These are phyloP conservation scores for Zaprionus ghesquierei DNA, from an alignment of 1,140 invertebrate genomes.

Conservation along the genomic window DNA sequence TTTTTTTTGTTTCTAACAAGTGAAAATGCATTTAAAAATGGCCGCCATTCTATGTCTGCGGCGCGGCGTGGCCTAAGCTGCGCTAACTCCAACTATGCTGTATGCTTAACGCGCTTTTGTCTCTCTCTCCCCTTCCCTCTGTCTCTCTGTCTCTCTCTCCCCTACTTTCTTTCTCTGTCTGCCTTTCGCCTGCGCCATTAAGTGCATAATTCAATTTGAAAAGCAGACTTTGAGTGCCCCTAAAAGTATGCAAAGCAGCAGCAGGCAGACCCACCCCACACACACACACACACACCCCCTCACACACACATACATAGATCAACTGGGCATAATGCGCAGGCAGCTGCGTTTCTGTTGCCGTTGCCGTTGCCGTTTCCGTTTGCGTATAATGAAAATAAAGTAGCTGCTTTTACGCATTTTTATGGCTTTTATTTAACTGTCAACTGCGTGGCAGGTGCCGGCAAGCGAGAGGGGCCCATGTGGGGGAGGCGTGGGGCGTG, in stretches of 20 bases:
- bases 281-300: constrained; percentile 20
- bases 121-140: neutral
- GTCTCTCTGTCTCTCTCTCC: neutral
- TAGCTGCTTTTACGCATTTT: constrained; percentile 78
- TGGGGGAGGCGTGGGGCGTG: neutral
- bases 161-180: constrained; percentile 2
- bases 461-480: neutral
- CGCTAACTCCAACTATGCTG: neutral
- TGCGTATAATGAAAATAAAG: constrained; percentile 71
- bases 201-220: constrained; percentile 77
- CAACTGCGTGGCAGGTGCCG: constrained; percentile 27
- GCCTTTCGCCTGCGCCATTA: constrained; percentile 41
- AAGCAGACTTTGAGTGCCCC: constrained; percentile 66
- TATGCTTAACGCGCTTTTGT: neutral
- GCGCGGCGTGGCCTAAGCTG: neutral
- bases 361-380: constrained; percentile 13
- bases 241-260: constrained; percentile 70
- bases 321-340: constrained; percentile 40
- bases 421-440: constrained; percentile 69
- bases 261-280: constrained; percentile 17
- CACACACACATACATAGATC: constrained; percentile 55
- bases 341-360: constrained; percentile 20
- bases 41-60: neutral
- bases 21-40: neutral
- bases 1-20: neutral